Conservation (phyloP, 2,797 vertebrate species). For the Passerculus sandwichensis region DNA sequence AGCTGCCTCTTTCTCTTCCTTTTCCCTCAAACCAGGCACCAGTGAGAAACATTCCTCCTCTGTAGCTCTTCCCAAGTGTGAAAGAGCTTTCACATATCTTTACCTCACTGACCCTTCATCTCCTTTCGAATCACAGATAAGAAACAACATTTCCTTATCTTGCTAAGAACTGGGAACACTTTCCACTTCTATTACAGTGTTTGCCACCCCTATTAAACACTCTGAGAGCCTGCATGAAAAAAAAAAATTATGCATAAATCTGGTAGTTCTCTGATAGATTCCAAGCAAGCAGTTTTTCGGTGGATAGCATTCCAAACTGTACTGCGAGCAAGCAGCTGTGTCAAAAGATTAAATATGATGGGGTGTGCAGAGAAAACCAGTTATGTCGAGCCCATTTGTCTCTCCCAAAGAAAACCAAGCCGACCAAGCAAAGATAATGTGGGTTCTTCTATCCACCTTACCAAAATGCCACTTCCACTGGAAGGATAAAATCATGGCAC, state of each 20-base stretch:
- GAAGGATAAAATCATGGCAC: background rate
- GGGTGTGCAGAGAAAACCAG: background rate
- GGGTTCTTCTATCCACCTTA: background rate
- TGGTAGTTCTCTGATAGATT: background rate
- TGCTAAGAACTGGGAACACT: slow-evolving; percentile 14
- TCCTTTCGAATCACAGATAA: slow-evolving; percentile 50
- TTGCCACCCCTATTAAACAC: background rate
- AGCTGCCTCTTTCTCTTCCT: background rate
- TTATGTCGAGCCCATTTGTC: slow-evolving; percentile 10
- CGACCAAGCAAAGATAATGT: slow-evolving; percentile 18
- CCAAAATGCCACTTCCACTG: background rate
- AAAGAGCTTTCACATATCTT: slow-evolving; percentile 16
- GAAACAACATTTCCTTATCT: slow-evolving; percentile 52
- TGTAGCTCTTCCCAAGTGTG: background rate
- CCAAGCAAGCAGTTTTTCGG: background rate
- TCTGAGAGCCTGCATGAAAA: background rate
- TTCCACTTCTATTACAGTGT: slow-evolving; percentile 11
- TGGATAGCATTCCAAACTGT: background rate
- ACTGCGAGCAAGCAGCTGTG: background rate
- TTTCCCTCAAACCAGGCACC: background rate
- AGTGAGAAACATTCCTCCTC: background rate
- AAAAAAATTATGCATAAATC: background rate
- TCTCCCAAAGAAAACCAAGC: background rate
- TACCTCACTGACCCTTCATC: slow-evolving; percentile 32
- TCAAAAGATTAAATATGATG: slow-evolving; percentile 17